Percentiles rank a stretch among this genome's conserved stretches.
Conservation (phyloP, 2,113 vertebrate genomes). For the Elephas maximus region DNA sequence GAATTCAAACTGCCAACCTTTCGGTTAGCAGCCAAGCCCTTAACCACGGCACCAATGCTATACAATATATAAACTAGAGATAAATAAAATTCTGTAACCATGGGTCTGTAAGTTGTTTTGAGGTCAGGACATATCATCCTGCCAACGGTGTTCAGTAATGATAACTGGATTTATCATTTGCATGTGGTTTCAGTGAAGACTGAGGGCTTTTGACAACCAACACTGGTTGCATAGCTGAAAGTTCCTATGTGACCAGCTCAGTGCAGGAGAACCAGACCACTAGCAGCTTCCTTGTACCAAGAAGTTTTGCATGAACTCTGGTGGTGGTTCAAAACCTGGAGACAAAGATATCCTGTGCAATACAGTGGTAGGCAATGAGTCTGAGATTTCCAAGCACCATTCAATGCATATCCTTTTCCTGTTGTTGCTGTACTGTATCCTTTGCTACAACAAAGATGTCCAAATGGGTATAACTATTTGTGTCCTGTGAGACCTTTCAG, state of each 20-base stretch:
- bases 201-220: not conserved
- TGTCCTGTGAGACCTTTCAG: not conserved
- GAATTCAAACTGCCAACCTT: too few species aligned
- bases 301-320: not conserved
- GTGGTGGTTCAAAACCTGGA: not conserved
- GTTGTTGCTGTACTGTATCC: not conserved
- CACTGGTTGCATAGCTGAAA: not conserved
- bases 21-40: too few species aligned
- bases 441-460: not conserved
- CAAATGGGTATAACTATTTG: not conserved
- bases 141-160: not conserved
- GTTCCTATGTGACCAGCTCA: not conserved
- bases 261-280: not conserved
- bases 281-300: not conserved
- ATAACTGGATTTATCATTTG: not conserved
- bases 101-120: not conserved
- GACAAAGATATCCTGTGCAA: not conserved
- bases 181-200: not conserved
- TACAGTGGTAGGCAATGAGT: not conserved
- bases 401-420: not conserved
- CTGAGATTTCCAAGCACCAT: not conserved
- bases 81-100: slow-evolving; percentile 1
- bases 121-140: not conserved
- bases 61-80: not conserved
- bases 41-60: not conserved